Base-by-base conservation (phyloP, 2,888 invertebrate species). In the Hyles lineata region DNA sequence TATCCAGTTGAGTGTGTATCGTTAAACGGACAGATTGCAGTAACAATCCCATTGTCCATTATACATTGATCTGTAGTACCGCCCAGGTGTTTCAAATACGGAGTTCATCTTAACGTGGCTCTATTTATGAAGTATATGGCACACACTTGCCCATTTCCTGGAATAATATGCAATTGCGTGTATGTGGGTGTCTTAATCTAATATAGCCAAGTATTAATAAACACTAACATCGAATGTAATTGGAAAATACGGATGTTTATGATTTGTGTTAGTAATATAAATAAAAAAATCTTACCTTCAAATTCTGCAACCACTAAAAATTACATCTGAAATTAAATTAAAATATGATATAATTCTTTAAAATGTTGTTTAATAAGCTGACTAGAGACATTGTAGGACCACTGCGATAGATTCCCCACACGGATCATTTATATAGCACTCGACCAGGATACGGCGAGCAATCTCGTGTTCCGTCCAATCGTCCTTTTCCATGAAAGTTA, bases 401-500 rank as follows among this genome's bases (percentile, higher is more conserved):
- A 63, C 63, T 63, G 63, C 35, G 21, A 35, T 23, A 67, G 23
- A 67, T 43, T 21, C 25, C 17, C 60, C 23, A 60, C 25, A 25
- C 60, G 60, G 60, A 63, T 35, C 63, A 21, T 21, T 67, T 67
- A 43, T 67, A 67, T 43, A 67, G 63, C 15, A 9, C 9, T 67
- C 21, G 23, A 67, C 43, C 63, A 89, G 88, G 89, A 90, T 88
- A 85, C 79, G 74, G 78, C 78, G 80, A 77, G 79, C 73, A 76
- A 83, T 79, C 67, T 82, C 83, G 87, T 84, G 86, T 82, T 87
- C 85, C 85, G 83, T 82, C 80, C 83, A 83, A 84, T 85, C 83
- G 80, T 77, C 79, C 78, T 80, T 72, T 92, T 92, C 90, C 89
- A 87, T 90, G 89, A 89, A 90, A 90, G 86, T 87, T 87, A 88